A percentile compares a stretch with the other conserved stretches of the same genome.
Conservation (phyloP, 2,888 invertebrate genomes). For the Drosophila nr. perissopoda region DNA sequence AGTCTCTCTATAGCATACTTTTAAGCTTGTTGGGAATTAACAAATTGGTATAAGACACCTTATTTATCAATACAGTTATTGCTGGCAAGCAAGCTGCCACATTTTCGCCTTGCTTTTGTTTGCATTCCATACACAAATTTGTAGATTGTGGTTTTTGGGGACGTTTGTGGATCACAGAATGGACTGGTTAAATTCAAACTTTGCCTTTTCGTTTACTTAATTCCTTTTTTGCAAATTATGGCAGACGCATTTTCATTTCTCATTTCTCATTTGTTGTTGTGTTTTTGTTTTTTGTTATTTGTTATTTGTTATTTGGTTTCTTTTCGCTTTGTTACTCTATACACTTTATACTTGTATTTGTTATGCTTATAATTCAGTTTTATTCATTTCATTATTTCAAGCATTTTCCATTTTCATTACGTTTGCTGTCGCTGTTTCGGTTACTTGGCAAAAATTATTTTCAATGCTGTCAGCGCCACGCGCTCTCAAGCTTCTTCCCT, state of each 20-base stretch:
- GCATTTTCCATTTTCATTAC: constrained; percentile 52
- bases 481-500: constrained; percentile 8
- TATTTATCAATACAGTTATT: constrained; percentile 4
- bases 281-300: constrained; percentile 1
- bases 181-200: constrained; percentile 17
- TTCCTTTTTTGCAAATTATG: constrained; percentile 39
- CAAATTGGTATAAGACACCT: neutral
- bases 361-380: constrained; percentile 60
- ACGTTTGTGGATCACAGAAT: constrained; percentile 2
- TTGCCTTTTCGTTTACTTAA: constrained; percentile 31
- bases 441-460: constrained; percentile 36
- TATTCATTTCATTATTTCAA: constrained; percentile 59
- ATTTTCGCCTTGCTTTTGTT: neutral
- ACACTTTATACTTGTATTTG: constrained; percentile 32
- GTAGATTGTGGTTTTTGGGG: neutral
- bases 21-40: neutral
- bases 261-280: constrained; percentile 4
- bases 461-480: constrained; percentile 67
- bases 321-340: constrained; percentile 23
- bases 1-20: constrained; percentile 11
- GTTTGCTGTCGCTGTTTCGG: constrained; percentile 30
- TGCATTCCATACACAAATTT: neutral
- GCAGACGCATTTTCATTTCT: constrained; percentile 28
- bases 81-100: neutral
- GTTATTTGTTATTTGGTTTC: constrained; percentile 3